Base-by-base conservation (phyloP, 2,797 vertebrate genomes). In the Pelobates cultripes region DNA sequence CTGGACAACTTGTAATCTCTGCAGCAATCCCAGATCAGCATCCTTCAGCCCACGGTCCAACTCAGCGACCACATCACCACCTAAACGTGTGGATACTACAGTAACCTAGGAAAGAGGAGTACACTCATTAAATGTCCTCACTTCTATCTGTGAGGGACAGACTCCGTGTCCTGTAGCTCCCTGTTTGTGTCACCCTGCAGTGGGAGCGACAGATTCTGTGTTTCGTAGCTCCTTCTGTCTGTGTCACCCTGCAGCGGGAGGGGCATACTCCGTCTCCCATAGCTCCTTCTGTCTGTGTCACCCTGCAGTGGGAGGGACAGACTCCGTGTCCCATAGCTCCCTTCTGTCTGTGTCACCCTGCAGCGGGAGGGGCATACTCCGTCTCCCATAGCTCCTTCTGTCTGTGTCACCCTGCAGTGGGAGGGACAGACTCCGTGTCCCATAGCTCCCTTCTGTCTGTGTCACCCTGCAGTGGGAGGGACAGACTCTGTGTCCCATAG, bases 1-100 rank as follows among this genome's bases (percentile, higher is more conserved):
- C 80, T 96, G 95, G 1, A 96, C 87, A 13, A 99, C 93, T 82
- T 96, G 93, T 51, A 99, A 92, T 60, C 91, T 93, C 74, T 93
- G 90, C 75, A 99, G 88, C 0, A 87, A 91, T 82, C 91, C 85
- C 57, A 97, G 89, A 87, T 97, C 95, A 3, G 89, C 84, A 0
- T 94, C 94, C 85, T 90, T 95, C 61, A 98, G 85, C 0, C 94
- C 95, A 28, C 85, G 86, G 85, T 97, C 95, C 87, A 99, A 84
- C 70, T 93, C 92, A 73, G 80, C 91, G 64, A 95, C 91, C 53
- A 96, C 73, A 3, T 91, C 86, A 64, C 53, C 90, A 73, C 95
- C 92, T 3, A 90, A 86, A 77, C 94, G 95, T 79, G 95, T 91
- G 83, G 96, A 98, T 88, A 99, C 85, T 87, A 99, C 82, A 0